These are phyloP conservation scores for Ptychoptera contaminata DNA, from an alignment of 2,888 invertebrate species.

Conservation along the genomic window DNA sequence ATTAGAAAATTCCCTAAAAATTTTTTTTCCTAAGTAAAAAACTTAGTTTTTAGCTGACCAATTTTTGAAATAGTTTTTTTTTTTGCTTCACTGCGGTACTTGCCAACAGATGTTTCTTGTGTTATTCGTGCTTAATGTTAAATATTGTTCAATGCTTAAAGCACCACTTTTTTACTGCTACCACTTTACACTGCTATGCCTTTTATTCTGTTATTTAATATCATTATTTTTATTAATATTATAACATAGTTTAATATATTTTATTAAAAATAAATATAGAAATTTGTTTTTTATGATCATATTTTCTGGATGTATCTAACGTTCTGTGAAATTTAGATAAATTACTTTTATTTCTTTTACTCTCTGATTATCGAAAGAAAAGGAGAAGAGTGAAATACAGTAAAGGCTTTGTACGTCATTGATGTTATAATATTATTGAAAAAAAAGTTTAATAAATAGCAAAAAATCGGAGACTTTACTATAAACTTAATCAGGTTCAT, in stretches of 20 bases:
- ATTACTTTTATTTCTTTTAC: background rate
- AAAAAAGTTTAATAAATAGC: too few relatives aligned
- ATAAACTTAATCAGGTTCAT: too few relatives aligned
- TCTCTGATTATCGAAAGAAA: background rate
- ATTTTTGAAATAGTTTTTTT: background rate
- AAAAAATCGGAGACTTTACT: too few relatives aligned
- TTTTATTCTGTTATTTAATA: background rate
- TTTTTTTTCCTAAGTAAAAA: background rate
- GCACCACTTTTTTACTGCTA: too few relatives aligned
- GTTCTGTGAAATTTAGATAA: slow-evolving; percentile 5
- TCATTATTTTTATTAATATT: background rate
- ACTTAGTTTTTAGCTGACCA: background rate
- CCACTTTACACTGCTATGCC: too few relatives aligned
- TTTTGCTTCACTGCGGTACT: background rate
- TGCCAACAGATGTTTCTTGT: background rate
- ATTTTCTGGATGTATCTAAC: slow-evolving; percentile 2
- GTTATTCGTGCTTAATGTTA: too few relatives aligned
- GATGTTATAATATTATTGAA: too few relatives aligned
- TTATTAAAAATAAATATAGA: too few relatives aligned
- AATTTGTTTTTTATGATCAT: background rate
- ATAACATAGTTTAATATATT: background rate
- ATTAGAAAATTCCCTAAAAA: background rate
- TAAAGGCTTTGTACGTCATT: too few relatives aligned
- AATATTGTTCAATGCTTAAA: too few relatives aligned
- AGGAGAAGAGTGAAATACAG: background rate